A percentile compares a stretch with the other conserved stretches of the same genome.
phyloP scores from a whole-genome alignment of 35 echinoderm and acorn worm species.

The Ptychodera flava region DNA sequence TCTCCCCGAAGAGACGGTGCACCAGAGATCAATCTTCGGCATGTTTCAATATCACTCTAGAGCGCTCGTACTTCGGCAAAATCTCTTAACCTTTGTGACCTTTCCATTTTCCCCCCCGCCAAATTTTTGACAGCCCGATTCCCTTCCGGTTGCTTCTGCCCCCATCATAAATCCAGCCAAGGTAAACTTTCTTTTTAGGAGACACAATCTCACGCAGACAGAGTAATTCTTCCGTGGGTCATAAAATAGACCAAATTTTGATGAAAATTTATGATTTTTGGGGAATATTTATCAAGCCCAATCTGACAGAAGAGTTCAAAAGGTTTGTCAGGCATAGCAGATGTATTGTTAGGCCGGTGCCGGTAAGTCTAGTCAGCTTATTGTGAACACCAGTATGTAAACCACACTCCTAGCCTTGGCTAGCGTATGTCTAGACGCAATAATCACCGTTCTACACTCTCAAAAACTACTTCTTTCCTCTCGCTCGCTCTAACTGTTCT shows the following conservation, averaged over 20 bases:
- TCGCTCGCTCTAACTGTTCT: too few relatives aligned
- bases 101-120: not conserved
- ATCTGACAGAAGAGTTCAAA: not conserved
- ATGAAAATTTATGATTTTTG: conserved; percentile 2
- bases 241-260: not conserved
- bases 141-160: not conserved
- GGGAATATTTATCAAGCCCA: not conserved
- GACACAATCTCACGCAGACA: not conserved
- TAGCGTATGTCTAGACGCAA: not conserved
- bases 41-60: not conserved
- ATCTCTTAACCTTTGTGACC: not conserved
- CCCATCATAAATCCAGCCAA: not conserved
- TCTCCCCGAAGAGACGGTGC: not conserved
- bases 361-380: not conserved
- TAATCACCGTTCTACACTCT: too few relatives aligned
- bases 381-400: not conserved
- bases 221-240: not conserved
- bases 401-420: not conserved
- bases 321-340: not conserved
- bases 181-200: not conserved
- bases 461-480: too few relatives aligned
- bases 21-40: not conserved
- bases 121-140: not conserved
- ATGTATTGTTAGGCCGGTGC: not conserved
- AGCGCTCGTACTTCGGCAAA: not conserved